A percentile compares a stretch with the other conserved stretches of the same genome.
phyloP scores from a whole-genome alignment of 2,797 vertebrate species.

The Echiichthys vipera region DNA sequence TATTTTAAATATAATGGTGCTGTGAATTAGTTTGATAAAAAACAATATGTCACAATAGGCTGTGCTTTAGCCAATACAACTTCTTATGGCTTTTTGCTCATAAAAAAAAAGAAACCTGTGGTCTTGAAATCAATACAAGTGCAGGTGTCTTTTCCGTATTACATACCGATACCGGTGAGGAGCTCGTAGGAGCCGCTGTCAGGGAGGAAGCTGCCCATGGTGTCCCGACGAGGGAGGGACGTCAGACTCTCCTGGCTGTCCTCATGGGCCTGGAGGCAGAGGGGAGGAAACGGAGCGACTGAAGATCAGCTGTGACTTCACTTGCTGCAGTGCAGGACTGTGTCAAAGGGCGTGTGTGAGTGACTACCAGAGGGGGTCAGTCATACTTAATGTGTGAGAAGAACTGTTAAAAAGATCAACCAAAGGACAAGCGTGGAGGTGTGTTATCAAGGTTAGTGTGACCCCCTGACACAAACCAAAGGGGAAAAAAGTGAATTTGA shows the following conservation, averaged over 20 bases:
- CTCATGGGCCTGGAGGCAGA: constrained; percentile 90
- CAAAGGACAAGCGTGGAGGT: background rate
- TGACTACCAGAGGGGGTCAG: constrained; percentile 24
- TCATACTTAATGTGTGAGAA: too few species aligned
- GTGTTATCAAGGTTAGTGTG: constrained; percentile 27
- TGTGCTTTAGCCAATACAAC: background rate
- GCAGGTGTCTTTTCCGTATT: background rate
- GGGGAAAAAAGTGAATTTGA: constrained; percentile 7
- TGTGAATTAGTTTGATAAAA: background rate
- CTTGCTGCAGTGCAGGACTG: background rate
- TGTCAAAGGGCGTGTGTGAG: constrained; percentile 29
- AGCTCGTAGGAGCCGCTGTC: constrained; percentile 94
- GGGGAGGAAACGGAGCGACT: constrained; percentile 13
- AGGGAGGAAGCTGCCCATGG: constrained; percentile 93
- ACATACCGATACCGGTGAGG: constrained; percentile 89
- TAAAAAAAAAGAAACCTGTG: background rate
- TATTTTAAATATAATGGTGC: background rate
- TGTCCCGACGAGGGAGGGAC: constrained; percentile 88
- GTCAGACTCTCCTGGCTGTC: constrained; percentile 94
- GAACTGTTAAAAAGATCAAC: constrained; percentile 30
- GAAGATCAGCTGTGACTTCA: background rate
- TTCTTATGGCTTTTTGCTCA: background rate
- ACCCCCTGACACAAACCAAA: constrained; percentile 1
- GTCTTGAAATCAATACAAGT: background rate
- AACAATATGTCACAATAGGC: background rate